phyloP scores from a whole-genome alignment of 2,113 vertebrate species.

The Ascaphus truei region DNA sequence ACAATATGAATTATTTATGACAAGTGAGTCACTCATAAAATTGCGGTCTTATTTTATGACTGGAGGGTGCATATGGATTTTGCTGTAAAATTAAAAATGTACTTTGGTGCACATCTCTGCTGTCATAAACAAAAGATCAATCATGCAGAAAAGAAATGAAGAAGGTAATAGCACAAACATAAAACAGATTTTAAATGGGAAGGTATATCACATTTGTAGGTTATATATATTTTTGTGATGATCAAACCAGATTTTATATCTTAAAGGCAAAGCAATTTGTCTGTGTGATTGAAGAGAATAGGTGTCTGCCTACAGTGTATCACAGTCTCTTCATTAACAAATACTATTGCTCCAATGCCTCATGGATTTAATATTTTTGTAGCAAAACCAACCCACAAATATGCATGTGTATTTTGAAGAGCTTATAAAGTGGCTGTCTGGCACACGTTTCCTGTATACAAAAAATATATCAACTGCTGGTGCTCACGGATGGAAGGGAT shows the following conservation, averaged over 20 bases:
- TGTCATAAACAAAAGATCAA: slow-evolving; percentile 34
- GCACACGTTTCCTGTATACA: too few relatives aligned
- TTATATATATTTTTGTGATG: slow-evolving; percentile 9
- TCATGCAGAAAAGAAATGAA: slow-evolving; percentile 19
- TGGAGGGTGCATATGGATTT: slow-evolving; percentile 34
- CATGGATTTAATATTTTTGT: too few relatives aligned
- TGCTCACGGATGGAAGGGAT: too few relatives aligned
- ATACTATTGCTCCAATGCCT: too few relatives aligned
- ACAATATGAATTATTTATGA: slow-evolving; percentile 31
- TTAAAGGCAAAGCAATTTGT: neutral
- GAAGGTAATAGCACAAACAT: slow-evolving; percentile 1
- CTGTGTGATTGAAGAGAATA: neutral
- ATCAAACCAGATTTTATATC: neutral
- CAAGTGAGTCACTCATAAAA: slow-evolving; percentile 25
- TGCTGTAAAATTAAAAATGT: slow-evolving; percentile 36
- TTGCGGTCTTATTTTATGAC: slow-evolving; percentile 21
- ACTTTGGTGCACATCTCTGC: slow-evolving; percentile 22
- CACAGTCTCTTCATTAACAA: too few relatives aligned
- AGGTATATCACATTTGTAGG: neutral
- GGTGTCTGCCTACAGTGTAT: neutral
- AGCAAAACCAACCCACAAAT: too few relatives aligned
- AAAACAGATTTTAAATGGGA: slow-evolving; percentile 16
- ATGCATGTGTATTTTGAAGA: too few relatives aligned
- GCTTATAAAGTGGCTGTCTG: too few relatives aligned
- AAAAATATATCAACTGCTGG: too few relatives aligned